phyloP scores from a whole-genome alignment of 2,113 vertebrate genomes.

The Rhegmatorhina hoffmannsi region DNA sequence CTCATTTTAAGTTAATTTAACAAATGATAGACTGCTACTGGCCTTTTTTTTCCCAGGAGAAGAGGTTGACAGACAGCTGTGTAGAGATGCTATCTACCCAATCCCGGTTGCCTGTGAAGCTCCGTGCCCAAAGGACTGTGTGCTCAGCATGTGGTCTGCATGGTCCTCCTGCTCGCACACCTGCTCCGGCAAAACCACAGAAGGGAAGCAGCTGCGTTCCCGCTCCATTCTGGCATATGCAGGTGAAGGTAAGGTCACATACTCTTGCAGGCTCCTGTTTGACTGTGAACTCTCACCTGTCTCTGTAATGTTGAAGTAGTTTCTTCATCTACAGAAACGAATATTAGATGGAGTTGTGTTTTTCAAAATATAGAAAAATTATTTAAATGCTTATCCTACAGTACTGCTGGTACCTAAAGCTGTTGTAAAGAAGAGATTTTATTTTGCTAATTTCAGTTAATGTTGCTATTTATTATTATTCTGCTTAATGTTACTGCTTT shows the following conservation, averaged over 20 bases:
- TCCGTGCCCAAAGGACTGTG: slow-evolving; percentile 92
- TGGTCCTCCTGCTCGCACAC: slow-evolving; percentile 98
- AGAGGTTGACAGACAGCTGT: slow-evolving; percentile 83
- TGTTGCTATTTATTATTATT: background rate
- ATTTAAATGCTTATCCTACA: background rate
- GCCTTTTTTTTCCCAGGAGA: slow-evolving; percentile 80
- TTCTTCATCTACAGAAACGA: background rate
- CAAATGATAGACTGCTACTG: slow-evolving; percentile 59
- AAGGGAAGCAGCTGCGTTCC: slow-evolving; percentile 91
- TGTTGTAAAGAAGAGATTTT: background rate
- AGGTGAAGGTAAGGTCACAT: slow-evolving; percentile 86
- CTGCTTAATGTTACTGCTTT: background rate
- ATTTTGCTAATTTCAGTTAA: background rate
- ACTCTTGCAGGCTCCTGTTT: background rate
- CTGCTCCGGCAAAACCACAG: slow-evolving; percentile 95
- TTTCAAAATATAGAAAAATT: background rate
- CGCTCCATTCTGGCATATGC: slow-evolving; percentile 92
- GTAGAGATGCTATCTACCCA: slow-evolving; percentile 82
- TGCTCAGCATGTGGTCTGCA: slow-evolving; percentile 88
- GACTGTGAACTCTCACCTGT: background rate
- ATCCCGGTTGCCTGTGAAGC: slow-evolving; percentile 84
- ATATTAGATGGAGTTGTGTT: fast-evolving
- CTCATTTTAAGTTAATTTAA: slow-evolving; percentile 67
- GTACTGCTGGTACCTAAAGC: background rate
- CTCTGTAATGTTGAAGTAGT: background rate